These are phyloP conservation scores for Oxygymnocypris stewartii DNA, from an alignment of 2,113 vertebrate species.

Conservation along the genomic window DNA sequence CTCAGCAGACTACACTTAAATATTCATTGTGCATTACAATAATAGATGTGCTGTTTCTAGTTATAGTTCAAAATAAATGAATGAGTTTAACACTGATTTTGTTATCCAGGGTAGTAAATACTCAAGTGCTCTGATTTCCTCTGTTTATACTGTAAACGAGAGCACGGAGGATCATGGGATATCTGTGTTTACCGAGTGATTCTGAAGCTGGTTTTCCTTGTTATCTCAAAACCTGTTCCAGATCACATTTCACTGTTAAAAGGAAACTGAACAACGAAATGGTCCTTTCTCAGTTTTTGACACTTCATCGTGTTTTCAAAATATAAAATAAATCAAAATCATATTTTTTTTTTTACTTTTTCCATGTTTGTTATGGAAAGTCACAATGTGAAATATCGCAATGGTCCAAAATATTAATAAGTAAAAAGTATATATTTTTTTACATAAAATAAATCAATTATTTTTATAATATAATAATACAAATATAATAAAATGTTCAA, in stretches of 20 bases:
- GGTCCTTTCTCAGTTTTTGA: neutral
- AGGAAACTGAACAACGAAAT: neutral
- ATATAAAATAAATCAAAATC: no score
- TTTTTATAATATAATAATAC: no score
- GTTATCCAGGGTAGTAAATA: neutral
- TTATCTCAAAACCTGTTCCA: neutral
- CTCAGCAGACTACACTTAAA: neutral
- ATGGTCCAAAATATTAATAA: neutral
- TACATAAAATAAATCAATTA: no score
- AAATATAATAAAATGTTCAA: no score
- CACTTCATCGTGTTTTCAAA: neutral
- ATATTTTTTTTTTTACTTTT: no score
- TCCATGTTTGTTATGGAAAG: neutral
- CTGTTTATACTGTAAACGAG: neutral
- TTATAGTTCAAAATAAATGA: neutral
- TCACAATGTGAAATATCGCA: neutral
- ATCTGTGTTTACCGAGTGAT: neutral
- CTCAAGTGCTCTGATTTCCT: neutral
- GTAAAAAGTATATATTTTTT: neutral
- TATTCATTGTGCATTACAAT: neutral
- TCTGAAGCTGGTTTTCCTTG: neutral
- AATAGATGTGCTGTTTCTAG: neutral
- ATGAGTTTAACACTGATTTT: neutral
- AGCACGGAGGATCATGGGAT: constrained; percentile 10
- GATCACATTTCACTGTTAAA: neutral